Evolutionary conservation across 1,140 invertebrate species (phyloP).

Genomic region (Chionoecetes opilio): DNA sequence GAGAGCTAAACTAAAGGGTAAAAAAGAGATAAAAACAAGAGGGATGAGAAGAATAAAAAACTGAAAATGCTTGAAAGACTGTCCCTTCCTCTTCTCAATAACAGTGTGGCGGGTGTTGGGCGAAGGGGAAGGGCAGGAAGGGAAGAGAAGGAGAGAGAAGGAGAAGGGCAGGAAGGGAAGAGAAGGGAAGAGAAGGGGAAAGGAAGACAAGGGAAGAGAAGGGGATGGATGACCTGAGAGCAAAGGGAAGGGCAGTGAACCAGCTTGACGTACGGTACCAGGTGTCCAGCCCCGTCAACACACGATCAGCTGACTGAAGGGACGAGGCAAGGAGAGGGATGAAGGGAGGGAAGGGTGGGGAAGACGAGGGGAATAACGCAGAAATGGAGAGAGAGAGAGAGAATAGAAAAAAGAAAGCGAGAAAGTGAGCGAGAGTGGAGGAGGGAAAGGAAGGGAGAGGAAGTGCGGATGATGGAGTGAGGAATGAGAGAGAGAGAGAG

Average conservation of each 20-base stretch:
- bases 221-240: conserved; percentile 13
- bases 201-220: background rate
- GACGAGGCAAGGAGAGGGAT: background rate
- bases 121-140: background rate
- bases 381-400: background rate
- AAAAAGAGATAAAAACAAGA: background rate
- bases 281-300: conserved; percentile 23
- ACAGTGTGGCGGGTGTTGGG: conserved; percentile 13
- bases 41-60: background rate
- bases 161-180: background rate
- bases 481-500: conserved; percentile 40
- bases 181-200: background rate
- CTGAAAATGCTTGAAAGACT: too few species aligned
- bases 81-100: background rate
- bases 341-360: too few species aligned
- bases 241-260: background rate
- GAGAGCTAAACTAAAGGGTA: background rate
- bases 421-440: background rate
- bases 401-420: background rate
- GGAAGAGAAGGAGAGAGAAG: background rate
- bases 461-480: background rate
- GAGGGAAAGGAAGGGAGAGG: background rate
- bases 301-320: background rate
- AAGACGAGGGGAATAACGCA: background rate
- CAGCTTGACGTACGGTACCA: background rate